Evolutionary conservation across 1,140 invertebrate genomes (phyloP), one percentile per base, ranked within the genome.

Genomic region (Diorhabda sublineata): DNA sequence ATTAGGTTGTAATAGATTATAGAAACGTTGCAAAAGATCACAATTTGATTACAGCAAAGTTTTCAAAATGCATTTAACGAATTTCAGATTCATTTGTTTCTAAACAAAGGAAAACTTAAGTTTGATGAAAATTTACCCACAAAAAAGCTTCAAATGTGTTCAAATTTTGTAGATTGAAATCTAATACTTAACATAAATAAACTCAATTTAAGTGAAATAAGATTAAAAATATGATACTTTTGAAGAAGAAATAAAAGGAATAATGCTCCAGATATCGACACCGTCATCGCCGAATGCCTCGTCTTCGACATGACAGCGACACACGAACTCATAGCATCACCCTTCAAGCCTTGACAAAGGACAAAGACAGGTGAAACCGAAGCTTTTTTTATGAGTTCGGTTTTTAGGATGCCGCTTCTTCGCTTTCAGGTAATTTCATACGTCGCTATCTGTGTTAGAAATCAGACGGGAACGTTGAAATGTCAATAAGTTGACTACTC

Each of bases 281-380:
- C 66, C 69, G 26, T 62, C 42, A 71, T 56, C 63, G 45, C 43
- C 45, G 11, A 8, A 61, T 11, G 65, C 62, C 47, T n/a, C 47
- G 47, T 52, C 47, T 52, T 52, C 2, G 47, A 52, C n/a, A 52
- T 52, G 47, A 52, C 47, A 52, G 47, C 47, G 47, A 52, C 47
- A 52, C 47, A 52, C 47, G 47, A 52, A 52, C 47, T 8, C 70
- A 64, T 67, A 66, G 67, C 69, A 69, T 58, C 66, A 67, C 71
- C 71, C 71, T 72, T 72, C 71, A 72, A 52, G 45, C 57, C 57
- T 72, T 70, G 66, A 71, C 68, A 76, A 73, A 75, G 67, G 72
- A 73, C 71, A 74, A 75, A 66, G 72, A 73, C 71, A 74, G 75
- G 72, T 76, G 75, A 76, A 76, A 76, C 72, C 67, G 61, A 75